Conservation (phyloP, 2,797 vertebrate genomes). For the Acanthornis magna region DNA sequence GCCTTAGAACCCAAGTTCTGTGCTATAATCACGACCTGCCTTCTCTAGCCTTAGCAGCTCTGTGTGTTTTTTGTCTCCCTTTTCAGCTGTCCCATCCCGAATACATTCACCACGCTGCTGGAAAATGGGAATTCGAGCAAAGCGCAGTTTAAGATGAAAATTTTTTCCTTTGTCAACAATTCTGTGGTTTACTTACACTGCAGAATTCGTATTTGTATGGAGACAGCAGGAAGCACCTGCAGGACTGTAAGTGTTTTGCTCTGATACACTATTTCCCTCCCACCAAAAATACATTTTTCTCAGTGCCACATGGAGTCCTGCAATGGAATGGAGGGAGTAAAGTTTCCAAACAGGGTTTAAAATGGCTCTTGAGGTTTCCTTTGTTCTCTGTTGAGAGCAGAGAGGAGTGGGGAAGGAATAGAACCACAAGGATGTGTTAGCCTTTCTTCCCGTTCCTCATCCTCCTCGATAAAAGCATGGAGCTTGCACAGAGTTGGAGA, state of each 20-base stretch:
- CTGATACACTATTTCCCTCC: not conserved
- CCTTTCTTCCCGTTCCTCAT: not conserved
- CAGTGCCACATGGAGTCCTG: not conserved
- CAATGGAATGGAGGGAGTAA: not conserved
- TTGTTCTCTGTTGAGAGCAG: not conserved
- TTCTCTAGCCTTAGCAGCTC: not conserved
- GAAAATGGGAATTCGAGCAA: conserved; percentile 84
- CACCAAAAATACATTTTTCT: not conserved
- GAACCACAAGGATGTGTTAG: not conserved
- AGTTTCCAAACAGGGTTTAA: not conserved
- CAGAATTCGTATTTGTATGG: conserved; percentile 83
- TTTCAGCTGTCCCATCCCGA: conserved; percentile 81
- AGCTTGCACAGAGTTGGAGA: not conserved
- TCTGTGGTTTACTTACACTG: conserved; percentile 88
- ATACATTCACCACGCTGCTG: conserved; percentile 76
- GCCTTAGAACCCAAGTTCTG: not conserved
- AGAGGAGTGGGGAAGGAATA: not conserved
- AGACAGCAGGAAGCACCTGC: conserved; percentile 74
- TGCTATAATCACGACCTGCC: not conserved
- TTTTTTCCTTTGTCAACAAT: conserved; percentile 84
- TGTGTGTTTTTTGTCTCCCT: not conserved
- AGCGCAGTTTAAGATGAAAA: conserved; percentile 82
- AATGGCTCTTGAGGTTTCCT: not conserved
- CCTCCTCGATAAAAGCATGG: not conserved
- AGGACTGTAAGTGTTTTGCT: conserved; percentile 75